Evolutionary conservation across 2,113 vertebrate species (phyloP), one percentile per base, ranked within the genome.

Genomic region (Hydropotes inermis): DNA sequence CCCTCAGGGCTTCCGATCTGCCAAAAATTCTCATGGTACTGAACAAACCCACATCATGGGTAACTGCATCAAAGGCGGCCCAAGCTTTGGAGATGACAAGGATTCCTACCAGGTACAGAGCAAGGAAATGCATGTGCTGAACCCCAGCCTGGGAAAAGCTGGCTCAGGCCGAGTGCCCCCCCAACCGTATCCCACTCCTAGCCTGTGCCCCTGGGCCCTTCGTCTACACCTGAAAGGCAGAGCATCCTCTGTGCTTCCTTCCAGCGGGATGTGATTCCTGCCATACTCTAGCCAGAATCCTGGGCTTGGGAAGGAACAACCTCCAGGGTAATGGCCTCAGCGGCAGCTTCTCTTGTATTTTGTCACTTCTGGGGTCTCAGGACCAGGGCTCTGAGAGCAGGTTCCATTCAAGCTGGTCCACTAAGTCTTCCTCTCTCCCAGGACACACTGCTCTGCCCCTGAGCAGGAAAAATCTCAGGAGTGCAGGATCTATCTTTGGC

Each of bases 171-270:
- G 70, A 33, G 88, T 9, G 10, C 28, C 30, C 7, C 7, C 7
- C 1, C 1, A 30, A 1, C 2, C 45, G 2, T 57, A n/a, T 30
- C 55, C 81, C 47, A 43, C 2, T 21, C 16, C 21, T 50, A 36
- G 6, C 27, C 50, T 9, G 1, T 25, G 12, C 8, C 78, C 50
- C 78, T 15, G 27, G 0, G 2, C 47, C 27, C 61, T 81, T 92
- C 55, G 27, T 54, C 86, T 96, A 39, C 97, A 90, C 74, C 58
- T n/a, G 9, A 89, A 84, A 84, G 87, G 76, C 6, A 11, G 36
- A 14, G 43, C 45, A 13, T 47, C 84, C n/a, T 61, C 45, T 50
- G n/a, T 57, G 79, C 52, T 81, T 87, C 74, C 54, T 87, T 79
- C 64, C 55, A 84, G 45, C 0, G 3, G 52, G 19, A 17, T 64